Percentiles rank a stretch among this genome's conserved stretches.
Evolutionary conservation across 1,140 invertebrate genomes (phyloP).

Genomic region (Harpegnathos saltator): DNA sequence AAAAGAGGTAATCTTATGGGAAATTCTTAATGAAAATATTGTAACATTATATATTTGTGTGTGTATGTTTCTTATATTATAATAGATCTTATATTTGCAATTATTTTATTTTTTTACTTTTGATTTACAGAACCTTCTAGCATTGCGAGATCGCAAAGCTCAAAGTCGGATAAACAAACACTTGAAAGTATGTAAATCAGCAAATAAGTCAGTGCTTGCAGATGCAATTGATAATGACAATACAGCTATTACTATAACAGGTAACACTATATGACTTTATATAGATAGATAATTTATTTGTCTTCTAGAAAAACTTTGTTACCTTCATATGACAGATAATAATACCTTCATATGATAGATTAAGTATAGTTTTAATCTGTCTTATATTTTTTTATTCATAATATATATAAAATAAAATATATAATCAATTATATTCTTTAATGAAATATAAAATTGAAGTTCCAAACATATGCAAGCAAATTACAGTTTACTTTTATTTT

Average conservation of each 20-base stretch:
- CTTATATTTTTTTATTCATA: not conserved
- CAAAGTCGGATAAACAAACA: slow-evolving; percentile 90
- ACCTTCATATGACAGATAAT: not conserved
- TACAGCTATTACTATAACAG: slow-evolving; percentile 90
- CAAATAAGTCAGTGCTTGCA: slow-evolving; percentile 93
- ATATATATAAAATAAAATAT: not conserved
- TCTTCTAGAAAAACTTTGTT: too few species aligned
- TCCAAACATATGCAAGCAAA: slow-evolving; percentile 3
- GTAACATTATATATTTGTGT: not conserved
- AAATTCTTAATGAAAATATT: not conserved
- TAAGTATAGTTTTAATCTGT: slow-evolving; percentile 6
- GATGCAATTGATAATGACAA: slow-evolving; percentile 93
- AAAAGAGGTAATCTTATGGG: slow-evolving; percentile 83
- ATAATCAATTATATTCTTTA: not conserved
- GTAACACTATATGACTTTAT: slow-evolving; percentile 70
- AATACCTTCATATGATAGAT: not conserved
- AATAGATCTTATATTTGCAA: not conserved
- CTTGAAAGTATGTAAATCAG: slow-evolving; percentile 93
- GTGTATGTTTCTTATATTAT: not conserved
- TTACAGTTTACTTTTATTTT: slow-evolving; percentile 5
- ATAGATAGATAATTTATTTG: too few species aligned
- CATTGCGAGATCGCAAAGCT: slow-evolving; percentile 91
- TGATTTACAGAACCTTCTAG: slow-evolving; percentile 87
- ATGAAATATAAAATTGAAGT: slow-evolving; percentile 45
- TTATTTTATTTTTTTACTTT: slow-evolving; percentile 47